A percentile compares a stretch with the other conserved stretches of the same genome.
These are phyloP conservation scores for Rhinolophus sinicus DNA, from an alignment of 2,113 vertebrate genomes.

Conservation along the genomic window DNA sequence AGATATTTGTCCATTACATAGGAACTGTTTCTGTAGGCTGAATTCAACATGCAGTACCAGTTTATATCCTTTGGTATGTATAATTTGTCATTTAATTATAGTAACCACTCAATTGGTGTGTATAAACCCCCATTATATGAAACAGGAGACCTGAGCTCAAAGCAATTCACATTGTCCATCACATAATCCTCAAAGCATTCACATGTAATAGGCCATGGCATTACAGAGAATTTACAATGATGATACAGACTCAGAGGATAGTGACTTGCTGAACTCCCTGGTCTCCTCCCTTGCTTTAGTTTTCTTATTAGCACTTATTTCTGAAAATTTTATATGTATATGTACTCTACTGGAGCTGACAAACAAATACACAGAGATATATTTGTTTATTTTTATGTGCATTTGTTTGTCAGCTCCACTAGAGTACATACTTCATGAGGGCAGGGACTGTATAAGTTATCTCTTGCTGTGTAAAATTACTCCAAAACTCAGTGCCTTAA, in stretches of 20 bases:
- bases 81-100: slow-evolving; percentile 47
- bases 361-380: not conserved
- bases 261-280: not conserved
- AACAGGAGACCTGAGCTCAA: not conserved
- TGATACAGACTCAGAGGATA: not conserved
- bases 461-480: not conserved
- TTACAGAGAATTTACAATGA: not conserved
- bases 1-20: slow-evolving; percentile 5
- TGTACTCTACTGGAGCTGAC: too few species aligned
- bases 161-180: not conserved
- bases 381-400: not conserved
- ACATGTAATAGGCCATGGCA: not conserved
- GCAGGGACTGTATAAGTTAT: not conserved
- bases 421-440: not conserved
- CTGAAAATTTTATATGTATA: not conserved
- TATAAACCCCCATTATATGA: not conserved
- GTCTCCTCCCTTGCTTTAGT: not conserved
- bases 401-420: not conserved
- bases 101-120: not conserved
- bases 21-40: not conserved
- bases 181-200: not conserved
- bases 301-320: slow-evolving; percentile 39
- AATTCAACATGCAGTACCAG: not conserved
- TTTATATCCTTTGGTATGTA: slow-evolving; percentile 26
- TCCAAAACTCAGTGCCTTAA: not conserved